These are phyloP conservation scores for Sialis fuliginosa DNA, from an alignment of 2,888 invertebrate species.

Conservation along the genomic window DNA sequence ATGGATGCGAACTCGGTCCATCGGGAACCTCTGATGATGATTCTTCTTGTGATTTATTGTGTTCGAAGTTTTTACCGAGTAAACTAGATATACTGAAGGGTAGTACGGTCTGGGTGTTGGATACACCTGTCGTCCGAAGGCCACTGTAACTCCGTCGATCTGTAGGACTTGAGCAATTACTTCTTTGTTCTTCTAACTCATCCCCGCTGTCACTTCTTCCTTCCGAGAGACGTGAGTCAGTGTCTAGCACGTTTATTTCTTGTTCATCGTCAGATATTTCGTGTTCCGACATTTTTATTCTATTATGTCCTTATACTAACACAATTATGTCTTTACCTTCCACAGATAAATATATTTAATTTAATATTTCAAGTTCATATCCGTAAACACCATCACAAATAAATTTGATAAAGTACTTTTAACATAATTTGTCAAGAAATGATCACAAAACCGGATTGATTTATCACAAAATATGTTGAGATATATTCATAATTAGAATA, in stretches of 20 bases:
- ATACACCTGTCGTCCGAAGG: slow-evolving; percentile 25
- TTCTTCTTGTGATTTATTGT: slow-evolving; percentile 15
- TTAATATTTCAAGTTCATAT: background rate
- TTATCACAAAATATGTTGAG: background rate
- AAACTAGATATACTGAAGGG: slow-evolving; percentile 71
- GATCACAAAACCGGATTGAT: background rate
- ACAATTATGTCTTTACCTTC: too few species aligned
- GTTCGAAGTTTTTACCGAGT: slow-evolving; percentile 54
- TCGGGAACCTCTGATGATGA: slow-evolving; percentile 17
- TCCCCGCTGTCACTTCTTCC: slow-evolving; percentile 37
- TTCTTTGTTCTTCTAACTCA: slow-evolving; percentile 21
- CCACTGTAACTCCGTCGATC: slow-evolving; percentile 23
- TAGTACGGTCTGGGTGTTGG: slow-evolving; percentile 32
- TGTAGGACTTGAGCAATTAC: slow-evolving; percentile 21
- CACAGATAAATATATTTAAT: background rate
- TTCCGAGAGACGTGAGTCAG: slow-evolving; percentile 41
- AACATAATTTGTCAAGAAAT: background rate
- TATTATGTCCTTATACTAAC: background rate
- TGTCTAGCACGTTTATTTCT: slow-evolving; percentile 47
- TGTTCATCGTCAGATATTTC: slow-evolving; percentile 39
- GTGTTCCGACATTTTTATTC: slow-evolving; percentile 22
- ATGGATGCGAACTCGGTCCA: slow-evolving; percentile 17
- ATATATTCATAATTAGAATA: too few species aligned
- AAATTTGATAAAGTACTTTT: background rate
- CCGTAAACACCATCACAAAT: background rate